Conservation (phyloP, 2,113 vertebrate species). For the Pomatorhinus ruficollis region DNA sequence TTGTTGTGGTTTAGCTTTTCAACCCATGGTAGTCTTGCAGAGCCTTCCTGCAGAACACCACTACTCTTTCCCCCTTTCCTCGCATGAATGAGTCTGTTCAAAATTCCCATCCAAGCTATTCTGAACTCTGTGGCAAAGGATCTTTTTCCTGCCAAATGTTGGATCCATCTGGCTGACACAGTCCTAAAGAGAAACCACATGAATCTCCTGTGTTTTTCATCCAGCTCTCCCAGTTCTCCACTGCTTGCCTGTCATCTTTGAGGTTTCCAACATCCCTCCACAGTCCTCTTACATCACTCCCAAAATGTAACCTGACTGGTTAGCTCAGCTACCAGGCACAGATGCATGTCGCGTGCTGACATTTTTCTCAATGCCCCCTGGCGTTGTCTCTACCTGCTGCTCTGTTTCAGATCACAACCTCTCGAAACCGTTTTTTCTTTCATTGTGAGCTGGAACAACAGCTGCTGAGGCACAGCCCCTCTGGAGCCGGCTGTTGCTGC, state of each 20-base stretch:
- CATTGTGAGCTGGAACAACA: not conserved
- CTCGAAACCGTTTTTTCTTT: not conserved
- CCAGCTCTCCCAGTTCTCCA: not conserved
- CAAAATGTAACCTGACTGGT: not conserved
- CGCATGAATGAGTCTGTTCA: not conserved
- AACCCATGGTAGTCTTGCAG: not conserved
- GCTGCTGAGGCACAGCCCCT: not conserved
- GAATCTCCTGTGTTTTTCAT: not conserved
- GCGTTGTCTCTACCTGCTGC: not conserved
- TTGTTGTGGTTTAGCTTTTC: too few relatives aligned
- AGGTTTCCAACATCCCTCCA: not conserved
- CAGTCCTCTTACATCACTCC: not conserved
- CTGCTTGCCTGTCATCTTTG: not conserved
- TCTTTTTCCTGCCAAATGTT: not conserved
- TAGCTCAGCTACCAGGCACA: not conserved
- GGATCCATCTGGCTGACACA: not conserved
- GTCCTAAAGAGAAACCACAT: not conserved
- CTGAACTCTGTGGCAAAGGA: not conserved
- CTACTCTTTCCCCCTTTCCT: not conserved
- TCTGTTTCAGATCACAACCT: not conserved
- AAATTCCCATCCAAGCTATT: not conserved
- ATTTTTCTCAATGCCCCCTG: not conserved
- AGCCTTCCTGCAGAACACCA: not conserved
- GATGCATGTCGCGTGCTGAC: fast-evolving
- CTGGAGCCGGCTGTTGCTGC: not conserved